Percentiles rank a stretch among this genome's conserved stretches.
These are phyloP conservation scores for Paralichthys olivaceus DNA, from an alignment of 2,113 vertebrate species.

Conservation along the genomic window DNA sequence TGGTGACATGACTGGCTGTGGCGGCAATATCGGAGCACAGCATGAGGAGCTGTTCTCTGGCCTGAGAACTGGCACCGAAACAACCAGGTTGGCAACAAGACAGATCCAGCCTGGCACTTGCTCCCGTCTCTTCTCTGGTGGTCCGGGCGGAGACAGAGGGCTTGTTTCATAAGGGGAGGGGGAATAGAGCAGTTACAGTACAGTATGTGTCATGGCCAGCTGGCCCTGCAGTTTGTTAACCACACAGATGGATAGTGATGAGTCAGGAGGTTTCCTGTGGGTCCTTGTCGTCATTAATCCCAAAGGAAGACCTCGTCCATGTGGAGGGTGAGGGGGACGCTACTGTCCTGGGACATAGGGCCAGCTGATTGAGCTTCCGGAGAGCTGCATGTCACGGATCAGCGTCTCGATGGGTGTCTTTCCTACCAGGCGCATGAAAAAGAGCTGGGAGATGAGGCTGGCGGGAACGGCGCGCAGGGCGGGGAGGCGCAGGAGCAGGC, in stretches of 20 bases:
- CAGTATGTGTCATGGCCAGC: constrained; percentile 62
- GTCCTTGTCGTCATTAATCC: constrained; percentile 61
- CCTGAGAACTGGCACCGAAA: constrained; percentile 61
- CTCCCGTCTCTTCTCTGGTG: constrained; percentile 47
- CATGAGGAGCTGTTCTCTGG: constrained; percentile 49
- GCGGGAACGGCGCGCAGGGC: constrained; percentile 92
- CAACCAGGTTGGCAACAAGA: constrained; percentile 53
- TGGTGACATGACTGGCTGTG: constrained; percentile 56
- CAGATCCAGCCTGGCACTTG: constrained; percentile 40
- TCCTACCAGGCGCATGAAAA: constrained; percentile 96
- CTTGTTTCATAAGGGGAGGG: constrained; percentile 45
- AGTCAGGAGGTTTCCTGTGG: constrained; percentile 74
- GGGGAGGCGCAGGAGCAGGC: constrained; percentile 91
- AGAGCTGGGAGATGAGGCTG: constrained; percentile 94
- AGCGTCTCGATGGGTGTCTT: constrained; percentile 97
- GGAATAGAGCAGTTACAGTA: constrained; percentile 57
- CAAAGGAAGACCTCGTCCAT: constrained; percentile 52
- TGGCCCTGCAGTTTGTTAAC: constrained; percentile 60
- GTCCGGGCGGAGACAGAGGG: constrained; percentile 38
- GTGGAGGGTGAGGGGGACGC: constrained; percentile 9
- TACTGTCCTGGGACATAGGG: constrained; percentile 91
- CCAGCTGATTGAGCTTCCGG: constrained; percentile 96
- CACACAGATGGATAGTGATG: constrained; percentile 74
- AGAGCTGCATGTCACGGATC: constrained; percentile 97
- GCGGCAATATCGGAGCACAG: constrained; percentile 59